phyloP scores from a whole-genome alignment of 2,888 invertebrate species.

The Neocrepidodera transversa region DNA sequence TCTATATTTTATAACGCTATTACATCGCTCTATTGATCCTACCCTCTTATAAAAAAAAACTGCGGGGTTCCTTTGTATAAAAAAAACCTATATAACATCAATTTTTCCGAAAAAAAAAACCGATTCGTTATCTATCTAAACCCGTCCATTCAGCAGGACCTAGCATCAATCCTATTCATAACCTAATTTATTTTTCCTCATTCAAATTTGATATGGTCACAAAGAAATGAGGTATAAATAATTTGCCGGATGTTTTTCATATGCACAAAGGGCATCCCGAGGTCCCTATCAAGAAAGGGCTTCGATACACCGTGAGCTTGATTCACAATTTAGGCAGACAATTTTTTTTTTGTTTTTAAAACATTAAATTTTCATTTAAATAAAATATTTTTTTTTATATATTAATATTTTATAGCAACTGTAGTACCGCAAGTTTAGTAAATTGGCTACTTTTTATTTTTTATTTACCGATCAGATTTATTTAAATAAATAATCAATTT shows the following conservation, averaged over 20 bases:
- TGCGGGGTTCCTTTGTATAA: not conserved
- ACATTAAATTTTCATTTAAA: too few relatives aligned
- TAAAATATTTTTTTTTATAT: too few relatives aligned
- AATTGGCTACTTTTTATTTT: too few relatives aligned
- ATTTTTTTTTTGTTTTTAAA: not conserved
- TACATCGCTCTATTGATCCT: not conserved
- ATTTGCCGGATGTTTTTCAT: constrained; percentile 38
- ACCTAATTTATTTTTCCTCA: constrained; percentile 24
- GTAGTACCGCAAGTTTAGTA: too few relatives aligned
- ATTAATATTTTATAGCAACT: too few relatives aligned
- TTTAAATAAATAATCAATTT: too few relatives aligned
- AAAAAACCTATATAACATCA: constrained; percentile 18
- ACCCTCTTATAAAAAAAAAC: not conserved
- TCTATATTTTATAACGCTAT: not conserved
- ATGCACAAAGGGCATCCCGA: constrained; percentile 29
- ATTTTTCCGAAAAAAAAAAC: constrained; percentile 18
- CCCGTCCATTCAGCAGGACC: constrained; percentile 20
- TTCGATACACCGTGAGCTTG: not conserved
- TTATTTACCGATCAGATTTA: too few relatives aligned
- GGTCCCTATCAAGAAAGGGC: constrained; percentile 28
- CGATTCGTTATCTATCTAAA: constrained; percentile 13
- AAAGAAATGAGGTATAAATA: constrained; percentile 40
- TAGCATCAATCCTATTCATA: constrained; percentile 26
- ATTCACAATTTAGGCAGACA: not conserved
- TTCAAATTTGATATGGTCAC: constrained; percentile 37